A percentile compares a stretch with the other conserved stretches of the same genome.
These are phyloP conservation scores for Oryctolagus cuniculus DNA, from an alignment of 2,113 vertebrate genomes.

Conservation along the genomic window mOryCun1.1 NC_091433.1:112873501-112874000, in stretches of 20 bases:
- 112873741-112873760: conserved; percentile 49
- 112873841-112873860: neutral
- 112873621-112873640: conserved; percentile 32
- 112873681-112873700: conserved; percentile 66
- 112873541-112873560: conserved; percentile 65
- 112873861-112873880: neutral
- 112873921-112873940: neutral
- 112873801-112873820: conserved; percentile 50
- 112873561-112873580: conserved; percentile 63
- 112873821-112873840: neutral
- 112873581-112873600: conserved; percentile 63
- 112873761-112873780: conserved; percentile 48
- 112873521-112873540: conserved; percentile 58
- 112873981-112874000: too few species aligned
- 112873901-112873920: neutral
- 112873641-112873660: conserved; percentile 54
- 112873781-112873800: conserved; percentile 70
- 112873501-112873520: conserved; percentile 51
- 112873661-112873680: conserved; percentile 10
- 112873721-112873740: conserved; percentile 25
- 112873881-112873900: neutral
- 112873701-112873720: neutral
- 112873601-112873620: conserved; percentile 63
- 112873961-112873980: too few species aligned
- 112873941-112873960: too few species aligned